phyloP scores from a whole-genome alignment of 2,888 invertebrate species.

The Neoscelio sp. region DNA sequence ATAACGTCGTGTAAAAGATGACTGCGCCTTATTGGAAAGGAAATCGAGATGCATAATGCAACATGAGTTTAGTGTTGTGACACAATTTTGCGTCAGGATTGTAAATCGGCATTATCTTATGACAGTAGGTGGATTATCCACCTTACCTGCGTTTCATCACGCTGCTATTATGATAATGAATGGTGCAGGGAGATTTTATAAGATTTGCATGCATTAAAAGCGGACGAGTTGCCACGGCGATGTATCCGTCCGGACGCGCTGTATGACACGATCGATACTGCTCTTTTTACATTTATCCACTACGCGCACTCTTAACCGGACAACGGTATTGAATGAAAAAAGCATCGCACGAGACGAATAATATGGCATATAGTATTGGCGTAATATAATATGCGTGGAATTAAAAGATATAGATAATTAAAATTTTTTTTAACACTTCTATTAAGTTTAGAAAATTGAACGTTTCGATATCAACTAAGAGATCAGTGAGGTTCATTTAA shows the following conservation, averaged over 20 bases:
- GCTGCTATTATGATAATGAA: conserved; percentile 39
- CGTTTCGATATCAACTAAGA: too few species aligned
- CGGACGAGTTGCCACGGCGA: conserved; percentile 4
- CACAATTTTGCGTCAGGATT: not conserved
- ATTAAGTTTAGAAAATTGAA: too few species aligned
- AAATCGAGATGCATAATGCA: conserved; percentile 36
- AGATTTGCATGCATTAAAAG: conserved; percentile 43
- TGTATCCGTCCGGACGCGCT: conserved; percentile 19
- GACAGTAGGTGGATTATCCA: conserved; percentile 15
- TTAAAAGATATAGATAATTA: too few species aligned
- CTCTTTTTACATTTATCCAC: conserved; percentile 41
- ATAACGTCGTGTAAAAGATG: conserved; percentile 26
- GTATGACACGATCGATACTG: conserved; percentile 35
- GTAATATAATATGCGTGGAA: not conserved
- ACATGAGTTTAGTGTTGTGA: conserved; percentile 13
- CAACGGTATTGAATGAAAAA: conserved; percentile 35
- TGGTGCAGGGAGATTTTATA: conserved; percentile 32
- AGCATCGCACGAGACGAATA: not conserved
- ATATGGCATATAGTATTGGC: not conserved
- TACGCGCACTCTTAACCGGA: conserved; percentile 18
- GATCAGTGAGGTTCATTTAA: too few species aligned
- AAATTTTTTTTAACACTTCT: too few species aligned
- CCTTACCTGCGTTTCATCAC: conserved; percentile 9
- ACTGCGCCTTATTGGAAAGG: conserved; percentile 31
- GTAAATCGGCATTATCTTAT: not conserved